Conservation (phyloP, 2,888 invertebrate species). For the Creontiades dilutus region DNA sequence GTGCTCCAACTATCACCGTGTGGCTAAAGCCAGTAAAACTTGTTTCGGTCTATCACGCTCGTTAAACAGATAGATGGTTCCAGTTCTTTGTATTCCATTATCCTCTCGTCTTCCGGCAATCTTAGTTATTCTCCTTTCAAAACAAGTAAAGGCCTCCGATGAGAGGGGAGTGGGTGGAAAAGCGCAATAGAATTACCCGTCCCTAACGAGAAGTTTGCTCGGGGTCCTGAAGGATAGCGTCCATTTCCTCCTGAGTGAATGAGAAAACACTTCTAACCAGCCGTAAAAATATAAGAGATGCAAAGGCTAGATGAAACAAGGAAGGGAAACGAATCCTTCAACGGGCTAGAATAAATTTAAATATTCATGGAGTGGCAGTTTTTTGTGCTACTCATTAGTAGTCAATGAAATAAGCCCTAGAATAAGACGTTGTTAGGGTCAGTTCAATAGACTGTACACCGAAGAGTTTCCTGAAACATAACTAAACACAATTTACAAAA, state of each 20-base stretch:
- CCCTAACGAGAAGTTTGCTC: constrained; percentile 57
- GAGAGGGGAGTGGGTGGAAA: constrained; percentile 1
- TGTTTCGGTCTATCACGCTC: neutral
- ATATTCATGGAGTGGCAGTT: neutral
- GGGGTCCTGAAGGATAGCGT: constrained; percentile 15
- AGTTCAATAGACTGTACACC: too few species aligned
- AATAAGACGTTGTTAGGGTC: neutral
- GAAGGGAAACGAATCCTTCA: constrained; percentile 8
- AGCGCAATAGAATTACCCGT: constrained; percentile 48
- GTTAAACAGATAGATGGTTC: constrained; percentile 10
- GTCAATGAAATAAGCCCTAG: neutral
- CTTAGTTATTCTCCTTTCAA: constrained; percentile 21
- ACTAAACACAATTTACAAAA: too few species aligned
- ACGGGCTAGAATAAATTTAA: neutral
- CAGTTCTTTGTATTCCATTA: constrained; percentile 39
- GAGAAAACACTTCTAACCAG: constrained; percentile 52
- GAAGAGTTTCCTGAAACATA: too few species aligned
- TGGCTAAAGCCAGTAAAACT: neutral
- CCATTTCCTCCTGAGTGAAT: constrained; percentile 48
- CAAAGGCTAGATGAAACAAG: neutral
- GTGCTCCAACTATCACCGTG: neutral
- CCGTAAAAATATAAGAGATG: constrained; percentile 50
- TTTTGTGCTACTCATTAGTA: neutral
- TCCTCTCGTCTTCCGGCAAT: neutral
- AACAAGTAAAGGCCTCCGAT: constrained; percentile 22